Base-by-base conservation (phyloP, 1,140 invertebrate genomes). In the Eumaeus atala region DNA sequence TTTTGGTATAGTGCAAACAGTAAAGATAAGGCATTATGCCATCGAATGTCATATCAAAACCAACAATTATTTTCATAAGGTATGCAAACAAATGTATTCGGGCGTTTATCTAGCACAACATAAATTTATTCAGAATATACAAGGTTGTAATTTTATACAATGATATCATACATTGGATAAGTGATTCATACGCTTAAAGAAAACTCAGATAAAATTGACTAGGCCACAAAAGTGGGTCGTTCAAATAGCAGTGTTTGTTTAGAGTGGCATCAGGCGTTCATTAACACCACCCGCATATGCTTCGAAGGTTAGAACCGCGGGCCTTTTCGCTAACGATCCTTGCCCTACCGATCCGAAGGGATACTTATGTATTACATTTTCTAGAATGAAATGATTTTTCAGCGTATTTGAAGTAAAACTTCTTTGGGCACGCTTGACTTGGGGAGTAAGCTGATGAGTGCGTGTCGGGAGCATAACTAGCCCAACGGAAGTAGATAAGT, bases 161-260 rank as follows among this genome's bases (percentile, higher is more conserved):
- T 57, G 57, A 59, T 51, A 62, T 61, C 61, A 58, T 48, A 68
- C 57, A 34, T 44, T 53, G 42, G 57, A 57, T 59, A 60, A 59
- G 54, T 75, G 69, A 75, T 54, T 78, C 74, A 80, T 61, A 17
- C 48, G 48, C 48, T 56, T 59, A 57, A 67, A 59, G 64, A 58
- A 64, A 64, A 74, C 67, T 67, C 37, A 66, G 62, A 70, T 73
- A 68, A 73, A 72, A 67, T 54, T 50, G 57, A 59, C 47, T 53
- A 52, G 57, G 50, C 51, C 48, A 48, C 16, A 33, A 59, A 76
- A 67, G 64, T 73, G 58, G 71, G 73, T 70, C 73, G 69, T 51
- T 54, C 50, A 56, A 49, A 60, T 70, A 56, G 54, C 52, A 55
- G 62, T 63, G 55, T 62, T 65, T 64, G 59, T 63, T 70, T 72